phyloP scores from a whole-genome alignment of 92 coral and sea anemone genomes.

The Zoanthus gigantus region DNA sequence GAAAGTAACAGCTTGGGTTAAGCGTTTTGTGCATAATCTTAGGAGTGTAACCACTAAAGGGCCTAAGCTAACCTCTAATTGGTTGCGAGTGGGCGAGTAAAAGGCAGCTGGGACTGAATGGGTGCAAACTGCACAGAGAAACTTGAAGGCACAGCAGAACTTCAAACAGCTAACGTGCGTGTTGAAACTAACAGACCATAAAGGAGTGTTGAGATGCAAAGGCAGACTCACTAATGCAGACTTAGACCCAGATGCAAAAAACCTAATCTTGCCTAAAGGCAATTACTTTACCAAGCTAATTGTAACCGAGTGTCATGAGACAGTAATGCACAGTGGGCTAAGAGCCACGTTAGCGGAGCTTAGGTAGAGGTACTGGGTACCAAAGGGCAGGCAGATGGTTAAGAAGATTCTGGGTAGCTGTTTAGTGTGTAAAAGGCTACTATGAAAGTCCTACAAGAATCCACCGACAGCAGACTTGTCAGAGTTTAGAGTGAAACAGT shows the following conservation, averaged over 20 bases:
- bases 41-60: not conserved
- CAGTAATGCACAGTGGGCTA: too few relatives aligned
- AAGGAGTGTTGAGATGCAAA: not conserved
- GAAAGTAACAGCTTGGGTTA: not conserved
- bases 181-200: not conserved
- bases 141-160: too few relatives aligned
- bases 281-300: too few relatives aligned
- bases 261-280: too few relatives aligned
- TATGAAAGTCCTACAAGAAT: not conserved
- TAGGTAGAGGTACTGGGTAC: too few relatives aligned
- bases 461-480: not conserved
- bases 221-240: not conserved
- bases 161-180: not conserved
- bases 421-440: not conserved
- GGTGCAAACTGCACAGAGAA: not conserved
- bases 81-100: not conserved
- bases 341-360: too few relatives aligned
- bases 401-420: not conserved
- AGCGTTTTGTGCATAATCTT: not conserved
- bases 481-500: not conserved
- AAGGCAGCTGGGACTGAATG: not conserved
- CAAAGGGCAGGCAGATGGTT: too few relatives aligned
- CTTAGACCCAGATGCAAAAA: not conserved
- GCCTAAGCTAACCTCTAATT: too few relatives aligned
- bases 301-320: too few relatives aligned